These are phyloP conservation scores for Lota lota DNA, from an alignment of 2,113 vertebrate species.

Conservation along the genomic window DNA sequence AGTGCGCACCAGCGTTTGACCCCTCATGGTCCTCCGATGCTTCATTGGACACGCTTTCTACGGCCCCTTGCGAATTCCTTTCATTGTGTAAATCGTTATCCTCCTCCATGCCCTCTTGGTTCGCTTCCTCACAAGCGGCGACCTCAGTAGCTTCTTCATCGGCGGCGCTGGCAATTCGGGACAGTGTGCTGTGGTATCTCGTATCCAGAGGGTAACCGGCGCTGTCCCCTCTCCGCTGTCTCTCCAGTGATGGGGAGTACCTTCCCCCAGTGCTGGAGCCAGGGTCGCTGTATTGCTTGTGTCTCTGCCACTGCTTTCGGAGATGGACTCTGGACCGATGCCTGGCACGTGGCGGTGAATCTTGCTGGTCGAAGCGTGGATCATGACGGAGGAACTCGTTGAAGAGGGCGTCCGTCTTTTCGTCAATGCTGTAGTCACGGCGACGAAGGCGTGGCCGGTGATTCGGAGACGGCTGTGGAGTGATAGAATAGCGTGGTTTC, in stretches of 20 bases:
- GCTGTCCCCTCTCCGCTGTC: conserved; percentile 85
- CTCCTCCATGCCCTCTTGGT: conserved; percentile 34
- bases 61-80: background rate
- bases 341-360: conserved; percentile 76
- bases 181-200: conserved; percentile 77
- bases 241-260: conserved; percentile 74
- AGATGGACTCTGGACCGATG: conserved; percentile 85
- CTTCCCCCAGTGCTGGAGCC: conserved; percentile 68
- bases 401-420: conserved; percentile 94
- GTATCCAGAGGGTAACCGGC: conserved; percentile 83
- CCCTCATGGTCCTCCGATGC: conserved; percentile 8
- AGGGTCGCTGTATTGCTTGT: conserved; percentile 94
- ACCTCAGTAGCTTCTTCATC: conserved; percentile 80
- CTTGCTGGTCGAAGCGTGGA: conserved; percentile 86
- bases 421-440: conserved; percentile 96
- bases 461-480: conserved; percentile 37
- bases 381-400: conserved; percentile 94
- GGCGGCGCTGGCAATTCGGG: conserved; percentile 80
- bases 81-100: conserved; percentile 8
- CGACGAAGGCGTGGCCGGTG: conserved; percentile 66
- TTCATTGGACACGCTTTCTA: conserved; percentile 1
- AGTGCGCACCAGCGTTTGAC: conserved; percentile 1
- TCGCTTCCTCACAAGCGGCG: conserved; percentile 48
- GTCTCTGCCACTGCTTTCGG: conserved; percentile 92
- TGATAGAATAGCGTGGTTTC: conserved; percentile 20